phyloP scores from a whole-genome alignment of 2,888 invertebrate genomes.

The Hemaris fuciformis region DNA sequence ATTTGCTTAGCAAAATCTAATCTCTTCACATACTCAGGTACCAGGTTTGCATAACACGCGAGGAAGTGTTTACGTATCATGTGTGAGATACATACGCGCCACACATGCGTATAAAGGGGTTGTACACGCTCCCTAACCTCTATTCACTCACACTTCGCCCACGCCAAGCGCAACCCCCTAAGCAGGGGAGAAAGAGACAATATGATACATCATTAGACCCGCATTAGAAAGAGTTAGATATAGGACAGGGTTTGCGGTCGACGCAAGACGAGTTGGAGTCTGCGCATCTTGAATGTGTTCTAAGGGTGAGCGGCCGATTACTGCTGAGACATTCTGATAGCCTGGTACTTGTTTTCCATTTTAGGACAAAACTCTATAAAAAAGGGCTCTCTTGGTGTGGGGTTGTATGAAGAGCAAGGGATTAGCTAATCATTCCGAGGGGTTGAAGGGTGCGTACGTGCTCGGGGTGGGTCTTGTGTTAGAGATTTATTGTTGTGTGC shows the following conservation, averaged over 20 bases:
- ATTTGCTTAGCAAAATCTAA: constrained; percentile 81
- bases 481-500: constrained; percentile 22
- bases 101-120: constrained; percentile 76
- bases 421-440: constrained; percentile 44
- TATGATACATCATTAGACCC: constrained; percentile 22
- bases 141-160: constrained; percentile 51
- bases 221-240: constrained; percentile 71
- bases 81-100: constrained; percentile 65
- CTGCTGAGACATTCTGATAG: constrained; percentile 52
- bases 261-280: constrained; percentile 65
- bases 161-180: constrained; percentile 51
- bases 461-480: constrained; percentile 13
- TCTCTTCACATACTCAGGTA: constrained; percentile 79
- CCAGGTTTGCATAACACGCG: constrained; percentile 61
- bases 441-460: constrained; percentile 57
- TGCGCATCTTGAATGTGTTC: constrained; percentile 69
- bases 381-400: constrained; percentile 57
- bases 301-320: constrained; percentile 67
- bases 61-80: constrained; percentile 64
- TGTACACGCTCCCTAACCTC: constrained; percentile 61
- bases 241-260: constrained; percentile 46
- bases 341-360: constrained; percentile 81
- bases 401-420: constrained; percentile 32
- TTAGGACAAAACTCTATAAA: constrained; percentile 81
- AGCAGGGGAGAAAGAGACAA: constrained; percentile 58